phyloP scores from a whole-genome alignment of 1,140 invertebrate species.

The Leptonema lineaticorne region DNA sequence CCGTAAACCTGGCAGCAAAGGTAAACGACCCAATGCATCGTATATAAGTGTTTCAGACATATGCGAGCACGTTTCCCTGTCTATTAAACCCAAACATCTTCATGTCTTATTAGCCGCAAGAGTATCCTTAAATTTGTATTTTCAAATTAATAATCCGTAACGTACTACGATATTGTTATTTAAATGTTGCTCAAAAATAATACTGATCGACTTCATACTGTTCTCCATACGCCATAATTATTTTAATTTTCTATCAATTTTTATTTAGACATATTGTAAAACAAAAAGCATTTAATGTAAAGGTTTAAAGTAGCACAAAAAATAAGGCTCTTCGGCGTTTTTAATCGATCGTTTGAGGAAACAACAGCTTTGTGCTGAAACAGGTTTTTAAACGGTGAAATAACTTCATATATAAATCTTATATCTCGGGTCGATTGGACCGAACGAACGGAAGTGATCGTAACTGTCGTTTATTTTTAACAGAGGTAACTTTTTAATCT shows the following conservation, averaged over 20 bases:
- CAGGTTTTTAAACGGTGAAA: slow-evolving; percentile 14
- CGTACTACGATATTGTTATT: no score
- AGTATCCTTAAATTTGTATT: no score
- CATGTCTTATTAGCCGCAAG: background rate
- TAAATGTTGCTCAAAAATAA: no score
- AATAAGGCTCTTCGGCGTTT: slow-evolving; percentile 5
- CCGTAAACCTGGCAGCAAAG: slow-evolving; percentile 9
- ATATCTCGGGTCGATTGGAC: background rate
- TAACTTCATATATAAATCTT: slow-evolving; percentile 12
- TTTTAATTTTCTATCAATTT: no score
- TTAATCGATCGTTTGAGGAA: slow-evolving; percentile 18
- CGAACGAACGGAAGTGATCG: slow-evolving; percentile 9
- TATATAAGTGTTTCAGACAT: background rate
- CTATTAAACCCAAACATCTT: background rate
- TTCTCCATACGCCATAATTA: no score
- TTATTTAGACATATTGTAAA: no score
- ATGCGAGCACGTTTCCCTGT: background rate
- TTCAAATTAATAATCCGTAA: no score
- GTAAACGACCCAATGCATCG: slow-evolving; percentile 23
- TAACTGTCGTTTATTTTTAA: slow-evolving; percentile 15
- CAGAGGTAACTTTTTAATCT: slow-evolving; percentile 11
- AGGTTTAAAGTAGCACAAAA: background rate
- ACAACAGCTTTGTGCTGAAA: slow-evolving; percentile 9
- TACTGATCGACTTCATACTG: no score
- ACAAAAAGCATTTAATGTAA: no score